Percentiles rank a stretch among this genome's conserved stretches.
These are phyloP conservation scores for Phyllostomus discolor DNA, from an alignment of 2,113 vertebrate species.

Conservation along the genomic window DNA sequence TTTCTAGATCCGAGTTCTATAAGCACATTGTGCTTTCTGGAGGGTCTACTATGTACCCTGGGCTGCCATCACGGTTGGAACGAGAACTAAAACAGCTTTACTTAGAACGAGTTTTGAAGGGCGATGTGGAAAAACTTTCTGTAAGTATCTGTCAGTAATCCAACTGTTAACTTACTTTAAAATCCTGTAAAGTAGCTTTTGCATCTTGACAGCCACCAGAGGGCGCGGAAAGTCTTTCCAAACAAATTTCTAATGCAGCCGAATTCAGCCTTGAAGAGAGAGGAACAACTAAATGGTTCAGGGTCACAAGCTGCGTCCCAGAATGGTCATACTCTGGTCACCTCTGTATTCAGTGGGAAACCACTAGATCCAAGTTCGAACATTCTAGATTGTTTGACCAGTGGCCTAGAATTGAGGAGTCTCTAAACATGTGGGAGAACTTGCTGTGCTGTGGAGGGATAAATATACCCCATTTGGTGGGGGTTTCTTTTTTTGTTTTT, in stretches of 20 bases:
- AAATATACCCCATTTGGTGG: not conserved
- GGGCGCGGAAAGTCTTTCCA: conserved; percentile 72
- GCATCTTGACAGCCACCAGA: conserved; percentile 73
- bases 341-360: not conserved
- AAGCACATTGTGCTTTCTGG: conserved; percentile 99
- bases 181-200: not conserved
- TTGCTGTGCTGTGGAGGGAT: not conserved
- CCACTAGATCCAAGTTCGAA: not conserved
- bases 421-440: not conserved
- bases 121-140: conserved; percentile 98
- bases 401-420: not conserved
- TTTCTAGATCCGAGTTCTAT: conserved; percentile 94
- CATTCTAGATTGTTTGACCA: not conserved
- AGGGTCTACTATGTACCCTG: conserved; percentile 99
- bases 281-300: not conserved
- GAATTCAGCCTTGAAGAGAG: not conserved
- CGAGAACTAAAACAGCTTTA: conserved; percentile 98
- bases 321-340: not conserved
- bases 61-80: conserved; percentile 95
- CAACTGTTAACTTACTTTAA: not conserved
- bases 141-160: conserved; percentile 80
- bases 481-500: not conserved
- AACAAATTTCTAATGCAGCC: not conserved
- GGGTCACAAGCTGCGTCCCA: not conserved
- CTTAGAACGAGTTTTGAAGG: conserved; percentile 97